Base-by-base conservation (phyloP, 2,113 vertebrate species). In the Kryptolebias marmoratus region DNA sequence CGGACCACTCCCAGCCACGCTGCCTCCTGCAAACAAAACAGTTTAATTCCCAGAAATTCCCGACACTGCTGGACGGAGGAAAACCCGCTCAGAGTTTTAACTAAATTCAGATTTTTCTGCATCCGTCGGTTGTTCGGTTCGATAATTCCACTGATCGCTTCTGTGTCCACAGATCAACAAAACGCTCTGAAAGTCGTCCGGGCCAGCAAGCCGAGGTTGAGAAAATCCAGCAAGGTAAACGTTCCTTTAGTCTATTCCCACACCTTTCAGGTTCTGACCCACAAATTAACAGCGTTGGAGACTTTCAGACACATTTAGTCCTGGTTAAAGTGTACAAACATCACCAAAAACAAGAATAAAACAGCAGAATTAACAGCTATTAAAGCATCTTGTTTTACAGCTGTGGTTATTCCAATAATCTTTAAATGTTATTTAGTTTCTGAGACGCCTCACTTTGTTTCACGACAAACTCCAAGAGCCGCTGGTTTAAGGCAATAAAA, bases 181-280 rank as follows among this genome's bases (percentile, higher is more conserved):
- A 94, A 91, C 84, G 91, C 94, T 64, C 88, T 95, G 60, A 94
- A 95, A 91, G 93, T 95, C 54, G 91, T 95, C 85, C 96, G 95
- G 75, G 94, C 94, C 18, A 94, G 75, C 49, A 97, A 97, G 88
- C 90, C 94, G 48, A 93, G 93, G 80, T 80, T 92, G 77, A 96
- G 94, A 87, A 98, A 97, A 88, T 78, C 88, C 73, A 95, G 88
- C 89, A 97, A 98, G 97, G 97, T 98, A 91, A 91, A 22, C 22
- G 31, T 0, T 1, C 31, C 42, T 54, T 18, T 27, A 16, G 5
- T 4, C 44, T 27, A n/a, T 16, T 42, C 28, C 1, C 22, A 12
- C 27, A 42, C n/a, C 14, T 28, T 44, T 22, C 54, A 30, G 4
- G 27, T 55, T 13, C 22, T 36, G 32, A 36, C 32, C 32, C 32